phyloP scores from a whole-genome alignment of 2,797 vertebrate genomes.

The Lacerta bilineata region DNA sequence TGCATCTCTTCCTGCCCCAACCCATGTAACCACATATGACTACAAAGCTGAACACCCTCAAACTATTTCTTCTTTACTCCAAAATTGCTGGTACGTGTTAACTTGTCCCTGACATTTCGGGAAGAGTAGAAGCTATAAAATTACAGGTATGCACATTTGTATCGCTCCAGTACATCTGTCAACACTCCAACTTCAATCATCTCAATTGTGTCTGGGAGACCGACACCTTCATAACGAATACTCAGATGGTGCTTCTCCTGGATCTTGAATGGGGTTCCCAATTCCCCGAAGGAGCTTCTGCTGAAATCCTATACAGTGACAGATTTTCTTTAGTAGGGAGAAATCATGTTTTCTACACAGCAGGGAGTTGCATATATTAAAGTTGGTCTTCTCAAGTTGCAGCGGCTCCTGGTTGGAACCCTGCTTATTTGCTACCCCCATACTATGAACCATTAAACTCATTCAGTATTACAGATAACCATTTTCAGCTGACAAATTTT shows the following conservation, averaged over 20 bases:
- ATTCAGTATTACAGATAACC: not conserved
- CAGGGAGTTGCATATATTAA: not conserved
- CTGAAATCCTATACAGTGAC: not conserved
- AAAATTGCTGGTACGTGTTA: no score
- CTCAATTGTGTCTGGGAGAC: not conserved
- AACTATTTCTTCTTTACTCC: not conserved
- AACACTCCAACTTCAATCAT: not conserved
- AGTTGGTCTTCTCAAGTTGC: not conserved
- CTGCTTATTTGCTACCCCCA: not conserved
- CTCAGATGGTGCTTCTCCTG: not conserved
- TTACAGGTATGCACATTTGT: not conserved
- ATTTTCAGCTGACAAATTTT: not conserved
- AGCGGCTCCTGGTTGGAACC: not conserved
- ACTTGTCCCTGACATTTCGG: not conserved
- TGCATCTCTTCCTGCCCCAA: not conserved
- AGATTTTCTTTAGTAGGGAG: not conserved
- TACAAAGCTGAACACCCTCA: not conserved
- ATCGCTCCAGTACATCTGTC: not conserved
- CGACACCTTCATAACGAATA: not conserved
- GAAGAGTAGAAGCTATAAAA: not conserved
- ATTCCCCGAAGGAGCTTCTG: not conserved
- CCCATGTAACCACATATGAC: not conserved
- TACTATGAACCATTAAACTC: not conserved
- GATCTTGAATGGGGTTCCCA: not conserved
- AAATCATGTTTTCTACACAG: not conserved